Conservation (phyloP, 2,113 vertebrate species). For the Notechis scutatus region DNA sequence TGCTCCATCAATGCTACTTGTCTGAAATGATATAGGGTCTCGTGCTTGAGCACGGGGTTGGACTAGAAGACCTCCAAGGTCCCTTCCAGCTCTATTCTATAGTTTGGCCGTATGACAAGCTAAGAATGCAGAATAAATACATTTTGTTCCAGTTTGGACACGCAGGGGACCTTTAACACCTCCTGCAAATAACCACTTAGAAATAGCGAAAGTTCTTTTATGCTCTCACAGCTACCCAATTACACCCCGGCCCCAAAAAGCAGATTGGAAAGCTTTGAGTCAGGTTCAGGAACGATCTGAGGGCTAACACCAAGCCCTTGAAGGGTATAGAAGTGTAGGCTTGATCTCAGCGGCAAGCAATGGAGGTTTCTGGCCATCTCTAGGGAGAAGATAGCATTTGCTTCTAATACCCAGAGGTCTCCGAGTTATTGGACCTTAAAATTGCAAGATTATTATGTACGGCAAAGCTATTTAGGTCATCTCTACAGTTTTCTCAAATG, state of each 20-base stretch:
- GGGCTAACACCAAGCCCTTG: slow-evolving; percentile 8
- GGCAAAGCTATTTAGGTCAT: slow-evolving; percentile 32
- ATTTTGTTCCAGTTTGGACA: background rate
- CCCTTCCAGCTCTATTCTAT: background rate
- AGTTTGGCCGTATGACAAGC: background rate
- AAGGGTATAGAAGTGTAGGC: slow-evolving; percentile 8
- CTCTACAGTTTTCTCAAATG: slow-evolving; percentile 23
- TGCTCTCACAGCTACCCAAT: background rate
- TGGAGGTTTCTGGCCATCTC: background rate
- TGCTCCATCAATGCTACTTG: too few species aligned
- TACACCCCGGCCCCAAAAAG: background rate
- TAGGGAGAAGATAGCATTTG: slow-evolving; percentile 19
- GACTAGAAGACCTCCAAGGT: too few species aligned
- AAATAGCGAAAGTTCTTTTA: background rate
- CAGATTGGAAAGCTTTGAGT: slow-evolving; percentile 13
- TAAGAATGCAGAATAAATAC: background rate
- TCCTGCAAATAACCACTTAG: background rate
- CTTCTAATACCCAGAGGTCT: slow-evolving; percentile 25
- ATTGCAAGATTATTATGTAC: slow-evolving; percentile 35
- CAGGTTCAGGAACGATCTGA: background rate
- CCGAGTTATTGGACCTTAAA: slow-evolving; percentile 34
- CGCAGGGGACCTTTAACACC: background rate
- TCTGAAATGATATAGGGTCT: too few species aligned
- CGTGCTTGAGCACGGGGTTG: too few species aligned
- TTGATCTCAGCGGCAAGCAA: background rate